Conservation (phyloP, 1,140 invertebrate species). For the Andrena cerasifolii region DNA sequence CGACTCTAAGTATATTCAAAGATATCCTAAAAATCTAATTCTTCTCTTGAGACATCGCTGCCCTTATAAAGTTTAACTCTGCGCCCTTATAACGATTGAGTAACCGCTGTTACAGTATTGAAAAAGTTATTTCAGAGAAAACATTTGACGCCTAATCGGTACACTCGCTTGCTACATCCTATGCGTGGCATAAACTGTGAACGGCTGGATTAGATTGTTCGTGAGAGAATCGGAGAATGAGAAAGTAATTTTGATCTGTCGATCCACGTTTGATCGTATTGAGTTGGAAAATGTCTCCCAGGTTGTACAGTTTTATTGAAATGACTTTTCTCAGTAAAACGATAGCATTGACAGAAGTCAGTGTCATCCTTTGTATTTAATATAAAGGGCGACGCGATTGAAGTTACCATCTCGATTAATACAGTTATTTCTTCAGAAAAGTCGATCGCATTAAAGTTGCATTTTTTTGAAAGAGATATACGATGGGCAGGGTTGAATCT, state of each 20-base stretch:
- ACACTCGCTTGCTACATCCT: conserved; percentile 19
- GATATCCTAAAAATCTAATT: conserved; percentile 21
- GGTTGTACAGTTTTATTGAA: background rate
- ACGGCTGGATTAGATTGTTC: conserved; percentile 46
- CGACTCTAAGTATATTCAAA: conserved; percentile 9
- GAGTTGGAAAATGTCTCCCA: conserved; percentile 3
- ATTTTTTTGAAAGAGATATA: too few species aligned
- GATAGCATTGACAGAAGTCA: background rate
- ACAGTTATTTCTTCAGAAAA: too few species aligned
- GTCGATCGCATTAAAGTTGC: too few species aligned
- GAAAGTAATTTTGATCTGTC: conserved; percentile 10
- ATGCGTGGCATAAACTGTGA: conserved; percentile 45
- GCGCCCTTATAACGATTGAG: conserved; percentile 15
- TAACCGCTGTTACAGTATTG: conserved; percentile 17
- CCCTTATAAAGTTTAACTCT: conserved; percentile 1
- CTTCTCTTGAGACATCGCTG: conserved; percentile 7
- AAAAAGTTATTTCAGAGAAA: conserved; percentile 23
- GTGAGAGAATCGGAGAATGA: conserved; percentile 8
- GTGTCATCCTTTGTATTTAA: background rate
- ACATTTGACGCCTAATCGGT: conserved; percentile 41
- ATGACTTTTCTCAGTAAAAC: background rate
- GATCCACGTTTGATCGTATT: conserved; percentile 19
- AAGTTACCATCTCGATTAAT: background rate
- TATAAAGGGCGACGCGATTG: background rate
- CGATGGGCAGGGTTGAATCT: too few species aligned